phyloP scores from a whole-genome alignment of 2,888 invertebrate species.

The Conchocele bisecta region DNA sequence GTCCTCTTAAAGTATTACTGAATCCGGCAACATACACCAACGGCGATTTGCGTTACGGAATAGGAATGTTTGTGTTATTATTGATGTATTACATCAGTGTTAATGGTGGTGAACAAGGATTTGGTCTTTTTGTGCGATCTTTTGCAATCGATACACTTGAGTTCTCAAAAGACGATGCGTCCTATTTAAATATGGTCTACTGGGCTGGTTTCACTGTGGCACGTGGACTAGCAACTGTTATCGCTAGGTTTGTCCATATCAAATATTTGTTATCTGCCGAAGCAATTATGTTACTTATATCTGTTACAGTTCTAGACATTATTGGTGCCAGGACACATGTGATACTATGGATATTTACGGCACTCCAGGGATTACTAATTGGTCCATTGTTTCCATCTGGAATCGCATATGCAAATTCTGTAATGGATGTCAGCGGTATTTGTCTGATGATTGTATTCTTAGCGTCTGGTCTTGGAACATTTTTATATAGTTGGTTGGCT shows the following conservation, averaged over 20 bases:
- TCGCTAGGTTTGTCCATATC: slow-evolving; percentile 41
- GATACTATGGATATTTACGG: slow-evolving; percentile 51
- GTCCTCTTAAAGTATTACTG: slow-evolving; percentile 11
- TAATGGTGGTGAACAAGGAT: slow-evolving; percentile 49
- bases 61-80: slow-evolving; percentile 37
- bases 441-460: slow-evolving; percentile 52
- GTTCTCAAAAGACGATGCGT: slow-evolving; percentile 50
- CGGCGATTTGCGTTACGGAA: slow-evolving; percentile 29
- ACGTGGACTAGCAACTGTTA: slow-evolving; percentile 36
- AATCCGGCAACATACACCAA: slow-evolving; percentile 42
- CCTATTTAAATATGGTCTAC: slow-evolving; percentile 51
- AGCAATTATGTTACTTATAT: slow-evolving; percentile 28
- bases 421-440: slow-evolving; percentile 51
- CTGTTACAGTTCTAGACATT: slow-evolving; percentile 40
- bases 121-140: slow-evolving; percentile 50
- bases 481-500: slow-evolving; percentile 47
- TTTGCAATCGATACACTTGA: slow-evolving; percentile 49
- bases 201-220: slow-evolving; percentile 54
- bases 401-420: slow-evolving; percentile 49
- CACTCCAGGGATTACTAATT: slow-evolving; percentile 42
- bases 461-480: slow-evolving; percentile 44
- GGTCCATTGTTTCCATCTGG: slow-evolving; percentile 55
- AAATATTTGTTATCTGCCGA: slow-evolving; percentile 40
- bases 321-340: slow-evolving; percentile 31
- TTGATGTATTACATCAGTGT: slow-evolving; percentile 32